A percentile compares a stretch with the other conserved stretches of the same genome.
These are phyloP conservation scores for Isichthys henryi DNA, from an alignment of 2,113 vertebrate species.

Conservation along the genomic window DNA sequence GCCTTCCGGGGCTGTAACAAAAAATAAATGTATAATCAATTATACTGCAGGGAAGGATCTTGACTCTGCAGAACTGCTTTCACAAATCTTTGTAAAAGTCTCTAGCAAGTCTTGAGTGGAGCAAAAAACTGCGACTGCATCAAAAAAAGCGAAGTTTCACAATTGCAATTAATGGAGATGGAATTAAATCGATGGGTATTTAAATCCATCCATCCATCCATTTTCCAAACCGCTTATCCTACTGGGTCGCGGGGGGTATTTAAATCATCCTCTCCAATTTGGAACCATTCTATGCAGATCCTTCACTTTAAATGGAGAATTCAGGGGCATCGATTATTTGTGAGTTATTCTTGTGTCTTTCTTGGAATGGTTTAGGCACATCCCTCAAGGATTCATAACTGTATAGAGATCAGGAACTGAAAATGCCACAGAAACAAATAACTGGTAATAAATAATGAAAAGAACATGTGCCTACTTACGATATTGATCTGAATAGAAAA, in stretches of 20 bases:
- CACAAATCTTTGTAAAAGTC: background rate
- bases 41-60: background rate
- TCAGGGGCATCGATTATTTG: background rate
- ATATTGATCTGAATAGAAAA: background rate
- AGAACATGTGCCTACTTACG: background rate
- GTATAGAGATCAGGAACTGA: background rate
- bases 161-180: slow-evolving; percentile 8
- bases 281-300: background rate
- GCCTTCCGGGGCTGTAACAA: background rate
- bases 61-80: background rate
- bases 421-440: background rate
- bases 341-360: background rate
- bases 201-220: too few species aligned
- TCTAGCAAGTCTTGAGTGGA: background rate
- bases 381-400: background rate
- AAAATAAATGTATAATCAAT: slow-evolving; percentile 9
- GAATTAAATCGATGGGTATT: slow-evolving; percentile 3
- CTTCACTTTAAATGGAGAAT: background rate
- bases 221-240: too few species aligned
- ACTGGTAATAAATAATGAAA: background rate
- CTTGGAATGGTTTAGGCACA: background rate
- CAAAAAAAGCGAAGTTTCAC: background rate
- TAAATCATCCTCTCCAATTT: slow-evolving; percentile 8
- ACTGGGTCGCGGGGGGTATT: too few species aligned
- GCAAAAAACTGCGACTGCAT: background rate